Percentiles rank a stretch among this genome's conserved stretches.
phyloP scores from a whole-genome alignment of 1,140 invertebrate genomes.

The Brachionus rotundiformis region DNA sequence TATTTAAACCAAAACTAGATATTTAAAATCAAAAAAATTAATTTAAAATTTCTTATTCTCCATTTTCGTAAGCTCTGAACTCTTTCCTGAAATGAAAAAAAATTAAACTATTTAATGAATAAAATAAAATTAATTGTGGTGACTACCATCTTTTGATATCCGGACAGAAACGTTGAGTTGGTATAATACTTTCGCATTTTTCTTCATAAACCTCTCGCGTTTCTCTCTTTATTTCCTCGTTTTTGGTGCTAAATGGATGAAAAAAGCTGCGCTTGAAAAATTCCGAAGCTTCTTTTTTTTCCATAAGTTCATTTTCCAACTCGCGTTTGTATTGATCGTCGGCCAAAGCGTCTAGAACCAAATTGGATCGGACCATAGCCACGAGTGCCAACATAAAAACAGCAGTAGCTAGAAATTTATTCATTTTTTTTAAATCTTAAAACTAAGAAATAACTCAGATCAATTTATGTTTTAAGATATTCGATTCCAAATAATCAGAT shows the following conservation, averaged over 20 bases:
- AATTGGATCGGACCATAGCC: background rate
- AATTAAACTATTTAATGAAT: background rate
- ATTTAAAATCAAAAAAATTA: constrained; percentile 14
- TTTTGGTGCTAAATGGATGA: constrained; percentile 42
- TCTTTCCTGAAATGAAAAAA: constrained; percentile 23
- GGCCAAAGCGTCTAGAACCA: background rate
- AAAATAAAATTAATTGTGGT: too few species aligned
- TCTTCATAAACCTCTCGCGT: constrained; percentile 49
- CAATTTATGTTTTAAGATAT: constrained; percentile 30
- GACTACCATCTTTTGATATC: constrained; percentile 50
- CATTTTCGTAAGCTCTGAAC: constrained; percentile 42
- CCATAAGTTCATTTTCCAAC: constrained; percentile 30
- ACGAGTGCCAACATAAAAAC: background rate
- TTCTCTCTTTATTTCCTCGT: constrained; percentile 50
- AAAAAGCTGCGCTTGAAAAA: constrained; percentile 49
- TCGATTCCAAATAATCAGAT: background rate
- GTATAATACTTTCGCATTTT: constrained; percentile 18
- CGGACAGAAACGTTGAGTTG: constrained; percentile 22
- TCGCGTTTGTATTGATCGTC: constrained; percentile 13
- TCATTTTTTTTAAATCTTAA: constrained; percentile 11
- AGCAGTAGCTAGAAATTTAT: background rate
- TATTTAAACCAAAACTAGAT: constrained; percentile 17
- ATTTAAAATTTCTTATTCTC: background rate
- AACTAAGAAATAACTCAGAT: background rate
- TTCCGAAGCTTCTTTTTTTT: constrained; percentile 20